Evolutionary conservation across 2,888 invertebrate genomes (phyloP).

Genomic region (Drosophila merina): DNA sequence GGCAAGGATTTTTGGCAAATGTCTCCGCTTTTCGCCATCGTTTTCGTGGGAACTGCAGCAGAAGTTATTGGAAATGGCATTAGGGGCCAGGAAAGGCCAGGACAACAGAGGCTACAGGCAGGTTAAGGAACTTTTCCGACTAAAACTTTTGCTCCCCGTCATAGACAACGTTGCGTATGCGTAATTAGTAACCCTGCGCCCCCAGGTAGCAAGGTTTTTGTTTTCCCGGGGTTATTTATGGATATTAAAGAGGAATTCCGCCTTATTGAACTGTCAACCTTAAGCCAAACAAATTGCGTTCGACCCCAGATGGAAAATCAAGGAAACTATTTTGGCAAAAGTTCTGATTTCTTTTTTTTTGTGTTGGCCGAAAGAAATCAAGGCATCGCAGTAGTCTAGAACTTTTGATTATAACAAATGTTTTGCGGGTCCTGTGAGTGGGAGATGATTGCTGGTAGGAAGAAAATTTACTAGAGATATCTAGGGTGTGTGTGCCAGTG

Average conservation of each 20-base stretch:
- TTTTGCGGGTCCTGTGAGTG: constrained; percentile 48
- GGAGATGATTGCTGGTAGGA: constrained; percentile 33
- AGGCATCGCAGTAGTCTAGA: constrained; percentile 65
- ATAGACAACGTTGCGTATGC: constrained; percentile 72
- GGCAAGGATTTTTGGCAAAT: constrained; percentile 56
- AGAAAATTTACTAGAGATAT: constrained; percentile 19
- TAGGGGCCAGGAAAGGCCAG: constrained; percentile 29
- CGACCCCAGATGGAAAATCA: constrained; percentile 40
- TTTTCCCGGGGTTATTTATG: constrained; percentile 68
- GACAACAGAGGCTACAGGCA: neutral
- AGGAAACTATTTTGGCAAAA: constrained; percentile 66
- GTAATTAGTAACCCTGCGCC: constrained; percentile 73
- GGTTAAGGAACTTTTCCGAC: constrained; percentile 69
- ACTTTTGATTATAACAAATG: constrained; percentile 78
- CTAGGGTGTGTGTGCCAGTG: neutral
- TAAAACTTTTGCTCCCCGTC: constrained; percentile 56
- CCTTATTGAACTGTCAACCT: constrained; percentile 79
- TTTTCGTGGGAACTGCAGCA: constrained; percentile 68
- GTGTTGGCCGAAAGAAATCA: constrained; percentile 57
- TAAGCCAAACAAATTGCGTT: constrained; percentile 76
- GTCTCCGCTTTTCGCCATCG: constrained; percentile 20
- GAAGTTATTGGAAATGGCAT: constrained; percentile 72
- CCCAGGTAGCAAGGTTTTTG: constrained; percentile 62
- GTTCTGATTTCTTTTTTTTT: constrained; percentile 42
- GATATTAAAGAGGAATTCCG: constrained; percentile 66